Conservation (phyloP, 2,888 invertebrate species). For the Notocelia uddmanniana region DNA sequence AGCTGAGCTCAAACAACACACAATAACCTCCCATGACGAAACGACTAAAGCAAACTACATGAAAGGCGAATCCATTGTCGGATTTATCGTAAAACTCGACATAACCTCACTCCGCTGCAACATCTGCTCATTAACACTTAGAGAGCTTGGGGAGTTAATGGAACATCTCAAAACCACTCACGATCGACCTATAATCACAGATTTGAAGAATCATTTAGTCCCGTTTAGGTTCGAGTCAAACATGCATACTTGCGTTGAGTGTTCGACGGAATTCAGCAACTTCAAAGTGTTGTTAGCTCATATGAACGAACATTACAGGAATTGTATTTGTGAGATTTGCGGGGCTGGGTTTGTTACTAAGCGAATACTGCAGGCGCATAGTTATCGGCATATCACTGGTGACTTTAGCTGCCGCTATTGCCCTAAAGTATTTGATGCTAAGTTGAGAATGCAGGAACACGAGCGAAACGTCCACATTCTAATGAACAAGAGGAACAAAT, state of each 20-base stretch:
- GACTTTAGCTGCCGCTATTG: constrained; percentile 59
- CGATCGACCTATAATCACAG: constrained; percentile 53
- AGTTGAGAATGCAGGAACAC: constrained; percentile 61
- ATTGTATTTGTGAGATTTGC: constrained; percentile 81
- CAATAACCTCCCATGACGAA: constrained; percentile 57
- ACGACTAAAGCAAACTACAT: constrained; percentile 60
- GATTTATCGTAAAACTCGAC: constrained; percentile 64
- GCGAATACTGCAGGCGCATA: constrained; percentile 58
- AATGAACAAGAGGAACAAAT: constrained; percentile 61
- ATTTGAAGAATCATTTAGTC: constrained; percentile 60
- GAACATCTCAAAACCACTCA: constrained; percentile 58
- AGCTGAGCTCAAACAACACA: constrained; percentile 65
- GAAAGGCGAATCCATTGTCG: constrained; percentile 53
- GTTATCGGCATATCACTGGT: constrained; percentile 68
- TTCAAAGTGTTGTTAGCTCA: constrained; percentile 66
- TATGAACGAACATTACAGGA: constrained; percentile 70
- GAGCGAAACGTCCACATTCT: constrained; percentile 60
- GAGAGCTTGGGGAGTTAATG: constrained; percentile 54
- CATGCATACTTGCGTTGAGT: constrained; percentile 29
- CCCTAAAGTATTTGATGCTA: constrained; percentile 60
- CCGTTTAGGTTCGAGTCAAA: constrained; percentile 62
- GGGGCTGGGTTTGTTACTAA: constrained; percentile 77
- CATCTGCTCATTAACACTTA: constrained; percentile 54
- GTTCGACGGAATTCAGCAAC: constrained; percentile 55
- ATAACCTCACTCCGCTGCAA: constrained; percentile 62